Percentiles rank a stretch among this genome's conserved stretches.
Conservation (phyloP, 2,888 invertebrate species). For the Scelioninae gen. 2 region DNA sequence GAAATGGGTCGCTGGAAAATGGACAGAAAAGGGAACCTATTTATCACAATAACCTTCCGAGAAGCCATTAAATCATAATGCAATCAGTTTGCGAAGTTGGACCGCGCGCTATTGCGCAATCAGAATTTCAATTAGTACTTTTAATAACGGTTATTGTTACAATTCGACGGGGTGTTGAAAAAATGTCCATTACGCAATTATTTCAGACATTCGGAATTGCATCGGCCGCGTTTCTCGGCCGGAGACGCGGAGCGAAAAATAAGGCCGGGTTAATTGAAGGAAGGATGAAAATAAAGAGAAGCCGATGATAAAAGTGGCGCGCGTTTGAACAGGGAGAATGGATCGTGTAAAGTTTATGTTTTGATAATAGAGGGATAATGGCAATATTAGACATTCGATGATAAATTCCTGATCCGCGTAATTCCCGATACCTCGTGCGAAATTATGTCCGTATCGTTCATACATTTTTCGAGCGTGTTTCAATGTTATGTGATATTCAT, state of each 20-base stretch:
- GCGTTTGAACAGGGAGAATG: slow-evolving; percentile 3
- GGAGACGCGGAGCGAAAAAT: neutral
- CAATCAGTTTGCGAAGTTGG: neutral
- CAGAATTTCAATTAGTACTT: too few relatives aligned
- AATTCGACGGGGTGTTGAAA: too few relatives aligned
- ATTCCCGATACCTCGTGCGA: slow-evolving; percentile 7
- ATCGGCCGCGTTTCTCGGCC: too few relatives aligned
- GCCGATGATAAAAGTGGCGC: slow-evolving; percentile 10
- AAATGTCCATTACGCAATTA: too few relatives aligned
- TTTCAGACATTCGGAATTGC: too few relatives aligned
- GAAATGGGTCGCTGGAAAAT: slow-evolving; percentile 35
- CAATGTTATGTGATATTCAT: slow-evolving; percentile 17
- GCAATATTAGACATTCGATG: neutral
- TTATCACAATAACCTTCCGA: slow-evolving; percentile 2
- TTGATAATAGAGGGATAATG: slow-evolving; percentile 8
- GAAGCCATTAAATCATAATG: neutral
- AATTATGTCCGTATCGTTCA: slow-evolving; percentile 1
- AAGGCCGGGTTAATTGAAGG: neutral
- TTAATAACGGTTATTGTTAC: too few relatives aligned
- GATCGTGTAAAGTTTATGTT: slow-evolving; percentile 5
- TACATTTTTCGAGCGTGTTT: slow-evolving; percentile 11
- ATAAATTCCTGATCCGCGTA: slow-evolving; percentile 20
- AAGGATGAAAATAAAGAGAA: slow-evolving; percentile 4
- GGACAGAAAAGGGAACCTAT: neutral
- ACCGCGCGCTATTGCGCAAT: too few relatives aligned